phyloP scores from a whole-genome alignment of 2,113 vertebrate genomes.

The Ophthalmolycus amberensis region DNA sequence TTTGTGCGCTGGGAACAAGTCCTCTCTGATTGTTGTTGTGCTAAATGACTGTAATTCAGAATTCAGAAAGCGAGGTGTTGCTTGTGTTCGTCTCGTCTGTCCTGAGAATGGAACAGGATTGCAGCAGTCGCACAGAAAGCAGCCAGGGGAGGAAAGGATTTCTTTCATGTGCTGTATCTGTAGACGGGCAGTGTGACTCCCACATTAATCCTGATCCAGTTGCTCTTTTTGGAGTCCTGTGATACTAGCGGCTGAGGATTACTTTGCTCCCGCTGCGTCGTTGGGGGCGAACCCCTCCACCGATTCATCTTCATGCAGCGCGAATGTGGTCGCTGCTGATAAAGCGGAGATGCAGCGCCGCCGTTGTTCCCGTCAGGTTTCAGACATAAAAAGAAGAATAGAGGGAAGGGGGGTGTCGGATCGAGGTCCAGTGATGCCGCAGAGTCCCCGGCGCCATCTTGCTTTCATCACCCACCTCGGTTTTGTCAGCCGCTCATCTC shows the following conservation, averaged over 20 bases:
- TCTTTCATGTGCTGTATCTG: constrained; percentile 6
- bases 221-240: constrained; percentile 19
- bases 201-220: constrained; percentile 39
- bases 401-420: neutral
- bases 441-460: neutral
- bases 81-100: neutral
- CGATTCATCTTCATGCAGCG: constrained; percentile 30
- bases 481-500: neutral
- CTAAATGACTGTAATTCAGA: constrained; percentile 3
- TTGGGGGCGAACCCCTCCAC: constrained; percentile 8
- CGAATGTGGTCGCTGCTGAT: constrained; percentile 59
- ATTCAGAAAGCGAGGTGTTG: neutral
- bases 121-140: constrained; percentile 9
- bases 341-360: constrained; percentile 35
- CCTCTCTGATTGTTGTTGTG: neutral
- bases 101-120: constrained; percentile 16
- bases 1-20: neutral
- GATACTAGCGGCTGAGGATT: constrained; percentile 47
- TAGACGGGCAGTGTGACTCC: constrained; percentile 8
- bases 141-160: neutral
- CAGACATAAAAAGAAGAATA: neutral
- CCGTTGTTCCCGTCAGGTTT: neutral
- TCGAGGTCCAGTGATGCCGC: constrained; percentile 1
- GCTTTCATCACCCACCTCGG: constrained; percentile 13
- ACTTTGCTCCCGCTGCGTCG: constrained; percentile 35